Evolutionary conservation across 2,888 invertebrate species (phyloP).

Genomic region (Drosophila pegasa): DNA sequence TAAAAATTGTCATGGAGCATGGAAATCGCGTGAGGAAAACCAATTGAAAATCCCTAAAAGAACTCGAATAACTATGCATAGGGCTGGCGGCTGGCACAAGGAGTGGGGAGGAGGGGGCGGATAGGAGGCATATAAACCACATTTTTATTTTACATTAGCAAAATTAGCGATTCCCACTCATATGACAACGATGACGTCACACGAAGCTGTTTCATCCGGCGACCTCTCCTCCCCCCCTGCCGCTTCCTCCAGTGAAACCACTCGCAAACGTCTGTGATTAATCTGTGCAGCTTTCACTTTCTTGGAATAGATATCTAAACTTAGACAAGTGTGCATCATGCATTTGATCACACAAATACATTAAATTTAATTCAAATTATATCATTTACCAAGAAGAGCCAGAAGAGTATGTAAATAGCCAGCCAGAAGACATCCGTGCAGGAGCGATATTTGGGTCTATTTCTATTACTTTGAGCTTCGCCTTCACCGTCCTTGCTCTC

Average conservation of each 20-base stretch:
- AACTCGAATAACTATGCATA: slow-evolving; percentile 24
- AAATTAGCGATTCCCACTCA: slow-evolving; percentile 60
- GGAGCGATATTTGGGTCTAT: slow-evolving; percentile 88
- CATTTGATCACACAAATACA: not conserved
- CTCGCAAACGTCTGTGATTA: slow-evolving; percentile 32
- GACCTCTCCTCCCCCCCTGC: not conserved
- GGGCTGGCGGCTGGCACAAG: not conserved
- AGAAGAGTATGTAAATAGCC: slow-evolving; percentile 91
- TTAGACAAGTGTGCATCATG: not conserved
- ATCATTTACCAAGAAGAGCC: slow-evolving; percentile 91
- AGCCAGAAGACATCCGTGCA: slow-evolving; percentile 95
- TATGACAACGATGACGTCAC: slow-evolving; percentile 68
- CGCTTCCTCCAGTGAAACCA: slow-evolving; percentile 10
- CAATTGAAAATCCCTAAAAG: slow-evolving; percentile 26
- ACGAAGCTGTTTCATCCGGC: slow-evolving; percentile 24
- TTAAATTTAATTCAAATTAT: slow-evolving; percentile 1
- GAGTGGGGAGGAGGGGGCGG: not conserved
- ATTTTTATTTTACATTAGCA: slow-evolving; percentile 45
- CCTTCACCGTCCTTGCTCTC: slow-evolving; percentile 87
- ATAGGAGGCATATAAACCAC: not conserved
- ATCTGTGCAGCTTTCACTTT: slow-evolving; percentile 63
- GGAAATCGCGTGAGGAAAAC: slow-evolving; percentile 49
- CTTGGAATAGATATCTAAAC: slow-evolving; percentile 4
- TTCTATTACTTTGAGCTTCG: slow-evolving; percentile 69
- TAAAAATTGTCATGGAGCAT: slow-evolving; percentile 31